A percentile compares a stretch with the other conserved stretches of the same genome.
Evolutionary conservation across 2,888 invertebrate genomes (phyloP).

Genomic region (Agrilus cyanescens): DNA sequence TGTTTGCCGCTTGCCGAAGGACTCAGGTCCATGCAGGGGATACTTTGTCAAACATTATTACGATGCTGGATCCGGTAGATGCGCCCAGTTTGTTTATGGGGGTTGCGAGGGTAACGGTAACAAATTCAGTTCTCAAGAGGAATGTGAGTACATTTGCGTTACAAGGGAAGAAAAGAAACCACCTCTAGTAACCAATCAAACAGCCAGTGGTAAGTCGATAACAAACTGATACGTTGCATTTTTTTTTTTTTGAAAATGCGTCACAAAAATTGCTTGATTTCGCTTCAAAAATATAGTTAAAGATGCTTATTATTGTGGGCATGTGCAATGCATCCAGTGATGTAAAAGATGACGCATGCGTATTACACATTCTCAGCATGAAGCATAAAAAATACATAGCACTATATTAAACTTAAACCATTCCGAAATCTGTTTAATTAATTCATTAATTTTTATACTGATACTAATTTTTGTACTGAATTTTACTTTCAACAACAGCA

Average conservation of each 20-base stretch:
- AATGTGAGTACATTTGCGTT: constrained; percentile 63
- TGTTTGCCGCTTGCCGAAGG: constrained; percentile 54
- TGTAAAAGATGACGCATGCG: too few species aligned
- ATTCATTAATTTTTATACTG: too few species aligned
- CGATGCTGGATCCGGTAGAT: constrained; percentile 46
- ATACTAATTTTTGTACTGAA: too few species aligned
- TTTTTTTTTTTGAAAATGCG: constrained; percentile 1
- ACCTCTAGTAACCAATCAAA: constrained; percentile 12
- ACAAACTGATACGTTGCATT: neutral
- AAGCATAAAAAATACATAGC: too few species aligned
- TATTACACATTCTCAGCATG: too few species aligned
- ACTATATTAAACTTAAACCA: too few species aligned
- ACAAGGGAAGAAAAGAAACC: constrained; percentile 43
- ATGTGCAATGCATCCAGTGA: too few species aligned
- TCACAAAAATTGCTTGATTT: too few species aligned
- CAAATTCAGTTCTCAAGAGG: constrained; percentile 60
- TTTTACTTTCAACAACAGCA: too few species aligned
- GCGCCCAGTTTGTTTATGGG: constrained; percentile 62
- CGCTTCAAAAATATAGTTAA: constrained; percentile 2
- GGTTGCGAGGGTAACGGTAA: constrained; percentile 81
- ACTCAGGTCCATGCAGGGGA: constrained; percentile 60
- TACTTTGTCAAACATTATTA: constrained; percentile 59
- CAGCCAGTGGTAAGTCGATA: constrained; percentile 25
- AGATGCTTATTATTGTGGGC: constrained; percentile 15
- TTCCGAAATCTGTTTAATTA: too few species aligned